Evolutionary conservation across 2,797 vertebrate species (phyloP).

Genomic region (Synaphobranchus kaupii): DNA sequence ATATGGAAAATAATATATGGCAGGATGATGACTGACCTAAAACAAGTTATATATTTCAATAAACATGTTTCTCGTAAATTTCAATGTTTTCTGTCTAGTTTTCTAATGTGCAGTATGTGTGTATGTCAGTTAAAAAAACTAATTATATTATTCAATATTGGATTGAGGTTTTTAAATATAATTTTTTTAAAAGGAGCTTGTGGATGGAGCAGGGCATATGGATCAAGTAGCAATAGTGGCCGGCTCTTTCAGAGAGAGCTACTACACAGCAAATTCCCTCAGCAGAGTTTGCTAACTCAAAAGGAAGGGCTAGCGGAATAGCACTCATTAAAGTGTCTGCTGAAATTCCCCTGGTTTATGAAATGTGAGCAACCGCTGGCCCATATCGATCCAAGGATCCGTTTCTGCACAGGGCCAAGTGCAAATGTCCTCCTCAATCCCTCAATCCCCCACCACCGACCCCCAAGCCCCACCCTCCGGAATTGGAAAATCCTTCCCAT

Average conservation of each 20-base stretch:
- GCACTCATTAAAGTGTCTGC: neutral
- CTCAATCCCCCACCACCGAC: slow-evolving; percentile 26
- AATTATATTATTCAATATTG: too few species aligned
- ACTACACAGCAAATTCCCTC: neutral
- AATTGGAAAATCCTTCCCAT: slow-evolving; percentile 16
- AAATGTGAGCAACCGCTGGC: neutral
- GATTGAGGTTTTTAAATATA: neutral
- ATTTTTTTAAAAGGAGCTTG: neutral
- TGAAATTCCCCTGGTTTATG: neutral
- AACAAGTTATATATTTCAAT: too few species aligned
- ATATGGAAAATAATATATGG: too few species aligned
- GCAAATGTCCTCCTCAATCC: neutral
- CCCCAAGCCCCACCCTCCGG: neutral
- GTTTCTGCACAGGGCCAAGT: neutral
- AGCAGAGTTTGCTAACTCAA: neutral
- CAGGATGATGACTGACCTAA: too few species aligned
- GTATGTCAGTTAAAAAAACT: too few species aligned
- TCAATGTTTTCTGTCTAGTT: too few species aligned
- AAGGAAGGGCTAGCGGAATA: neutral
- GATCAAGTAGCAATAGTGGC: neutral
- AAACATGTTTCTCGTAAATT: too few species aligned
- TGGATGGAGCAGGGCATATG: neutral
- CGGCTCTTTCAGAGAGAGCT: neutral
- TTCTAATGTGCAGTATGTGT: too few species aligned
- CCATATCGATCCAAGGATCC: neutral